phyloP scores from a whole-genome alignment of 1,140 invertebrate genomes.

The Holcopasites calliopsidis region DNA sequence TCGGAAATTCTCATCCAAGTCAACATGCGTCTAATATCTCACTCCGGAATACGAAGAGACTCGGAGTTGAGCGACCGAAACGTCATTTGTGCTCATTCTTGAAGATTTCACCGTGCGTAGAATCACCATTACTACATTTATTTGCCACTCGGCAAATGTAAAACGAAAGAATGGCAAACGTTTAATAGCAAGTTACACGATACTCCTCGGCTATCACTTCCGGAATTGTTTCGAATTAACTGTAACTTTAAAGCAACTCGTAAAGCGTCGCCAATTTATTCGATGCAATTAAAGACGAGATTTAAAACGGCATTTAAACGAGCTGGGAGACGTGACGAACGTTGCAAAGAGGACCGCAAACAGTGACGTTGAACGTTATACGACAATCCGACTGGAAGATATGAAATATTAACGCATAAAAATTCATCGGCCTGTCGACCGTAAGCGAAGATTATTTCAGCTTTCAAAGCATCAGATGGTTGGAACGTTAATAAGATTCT shows the following conservation, averaged over 20 bases:
- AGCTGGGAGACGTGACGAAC: background rate
- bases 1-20: no score
- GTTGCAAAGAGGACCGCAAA: background rate
- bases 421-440: conserved; percentile 7
- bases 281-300: conserved; percentile 21
- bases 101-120: no score
- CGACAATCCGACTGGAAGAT: background rate
- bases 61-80: no score
- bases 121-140: no score
- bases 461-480: background rate
- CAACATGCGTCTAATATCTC: no score
- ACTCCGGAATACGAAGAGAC: no score
- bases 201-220: no score
- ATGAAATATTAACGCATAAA: conserved; percentile 23
- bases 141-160: no score
- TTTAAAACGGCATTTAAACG: conserved; percentile 8
- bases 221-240: conserved; percentile 29
- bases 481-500: conserved; percentile 13
- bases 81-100: no score
- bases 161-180: no score
- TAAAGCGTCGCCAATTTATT: conserved; percentile 21
- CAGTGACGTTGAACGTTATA: conserved; percentile 13
- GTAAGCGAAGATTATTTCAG: conserved; percentile 21
- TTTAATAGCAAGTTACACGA: no score
- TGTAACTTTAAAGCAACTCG: conserved; percentile 15